These are phyloP conservation scores for Neoitamus cyanurus DNA, from an alignment of 2,888 invertebrate genomes.

Conservation along the genomic window DNA sequence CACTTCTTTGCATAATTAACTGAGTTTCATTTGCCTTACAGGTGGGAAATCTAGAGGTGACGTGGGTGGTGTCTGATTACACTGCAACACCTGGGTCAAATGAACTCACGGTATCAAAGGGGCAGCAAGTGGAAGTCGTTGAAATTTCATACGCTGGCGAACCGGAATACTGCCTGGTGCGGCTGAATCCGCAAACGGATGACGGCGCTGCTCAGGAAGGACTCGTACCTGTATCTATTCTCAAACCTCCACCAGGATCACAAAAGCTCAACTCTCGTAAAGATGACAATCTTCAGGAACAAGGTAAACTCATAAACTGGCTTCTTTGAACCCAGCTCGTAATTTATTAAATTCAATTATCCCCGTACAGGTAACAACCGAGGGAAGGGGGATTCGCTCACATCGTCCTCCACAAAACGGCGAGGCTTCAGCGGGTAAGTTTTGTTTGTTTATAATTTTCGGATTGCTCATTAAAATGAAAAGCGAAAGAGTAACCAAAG, in stretches of 20 bases:
- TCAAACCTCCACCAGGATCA: conserved; percentile 77
- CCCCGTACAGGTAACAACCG: conserved; percentile 68
- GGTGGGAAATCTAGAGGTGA: conserved; percentile 86
- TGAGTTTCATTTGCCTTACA: conserved; percentile 64
- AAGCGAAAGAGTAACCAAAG: neutral
- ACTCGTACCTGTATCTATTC: conserved; percentile 81
- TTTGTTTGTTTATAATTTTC: conserved; percentile 4
- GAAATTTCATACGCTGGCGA: conserved; percentile 76
- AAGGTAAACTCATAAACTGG: conserved; percentile 56
- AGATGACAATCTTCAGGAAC: conserved; percentile 64
- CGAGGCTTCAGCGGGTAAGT: conserved; percentile 88
- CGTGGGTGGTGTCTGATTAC: conserved; percentile 91
- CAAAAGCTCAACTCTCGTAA: conserved; percentile 62
- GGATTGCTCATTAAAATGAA: neutral
- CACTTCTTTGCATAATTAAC: neutral
- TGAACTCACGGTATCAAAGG: conserved; percentile 87
- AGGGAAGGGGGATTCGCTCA: conserved; percentile 66
- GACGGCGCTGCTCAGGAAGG: conserved; percentile 76
- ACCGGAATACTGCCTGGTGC: conserved; percentile 78
- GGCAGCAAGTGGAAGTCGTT: conserved; percentile 93
- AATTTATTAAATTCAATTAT: conserved; percentile 58
- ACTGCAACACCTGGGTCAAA: conserved; percentile 78
- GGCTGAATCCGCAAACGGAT: conserved; percentile 70
- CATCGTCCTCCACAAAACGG: conserved; percentile 86
- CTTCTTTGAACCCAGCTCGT: neutral